phyloP scores from a whole-genome alignment of 2,888 invertebrate genomes.

The Carpatolechia fugitivella region DNA sequence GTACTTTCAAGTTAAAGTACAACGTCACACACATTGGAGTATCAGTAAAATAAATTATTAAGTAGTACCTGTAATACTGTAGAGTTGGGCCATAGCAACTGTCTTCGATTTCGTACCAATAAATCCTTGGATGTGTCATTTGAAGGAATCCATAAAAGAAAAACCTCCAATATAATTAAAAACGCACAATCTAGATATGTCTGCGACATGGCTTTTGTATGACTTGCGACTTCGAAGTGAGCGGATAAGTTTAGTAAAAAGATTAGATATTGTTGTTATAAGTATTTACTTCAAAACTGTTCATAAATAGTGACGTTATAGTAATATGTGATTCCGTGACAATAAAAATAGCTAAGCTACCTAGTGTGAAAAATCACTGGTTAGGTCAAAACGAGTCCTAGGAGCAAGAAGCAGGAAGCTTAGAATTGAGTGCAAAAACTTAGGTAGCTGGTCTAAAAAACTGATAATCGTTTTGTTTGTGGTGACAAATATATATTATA shows the following conservation, averaged over 20 bases:
- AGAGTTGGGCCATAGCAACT: conserved; percentile 57
- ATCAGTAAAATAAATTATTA: no score
- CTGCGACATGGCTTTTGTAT: not conserved
- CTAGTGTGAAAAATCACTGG: no score
- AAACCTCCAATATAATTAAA: not conserved
- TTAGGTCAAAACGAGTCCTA: no score
- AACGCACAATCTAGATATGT: not conserved
- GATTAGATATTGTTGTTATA: not conserved
- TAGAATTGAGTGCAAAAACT: no score
- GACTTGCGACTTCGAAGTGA: not conserved
- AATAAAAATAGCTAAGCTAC: no score
- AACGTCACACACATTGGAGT: no score
- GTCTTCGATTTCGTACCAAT: conserved; percentile 47
- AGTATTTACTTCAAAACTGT: not conserved
- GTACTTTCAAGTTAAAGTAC: no score
- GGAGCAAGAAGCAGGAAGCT: no score
- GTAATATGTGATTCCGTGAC: no score
- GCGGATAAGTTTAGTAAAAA: conserved; percentile 33
- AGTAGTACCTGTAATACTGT: conserved; percentile 59
- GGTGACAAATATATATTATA: no score
- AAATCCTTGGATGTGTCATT: conserved; percentile 22
- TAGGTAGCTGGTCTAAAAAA: no score
- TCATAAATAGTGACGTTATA: not conserved
- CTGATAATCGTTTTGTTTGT: no score
- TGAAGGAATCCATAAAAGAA: not conserved